Conservation (phyloP, 2,888 invertebrate genomes). For the Luperina testacea region DNA sequence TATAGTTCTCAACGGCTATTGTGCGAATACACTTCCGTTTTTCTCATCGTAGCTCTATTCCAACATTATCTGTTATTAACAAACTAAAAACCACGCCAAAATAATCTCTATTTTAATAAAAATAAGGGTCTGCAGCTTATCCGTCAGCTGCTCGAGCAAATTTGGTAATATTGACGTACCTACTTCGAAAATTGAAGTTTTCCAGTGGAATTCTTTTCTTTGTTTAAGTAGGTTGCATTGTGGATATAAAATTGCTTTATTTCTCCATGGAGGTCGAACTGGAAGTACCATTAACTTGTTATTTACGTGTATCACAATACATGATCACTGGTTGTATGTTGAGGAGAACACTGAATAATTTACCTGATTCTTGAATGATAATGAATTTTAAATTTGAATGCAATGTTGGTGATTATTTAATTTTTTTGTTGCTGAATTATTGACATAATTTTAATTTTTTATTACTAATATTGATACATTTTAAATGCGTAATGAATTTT, state of each 20-base stretch:
- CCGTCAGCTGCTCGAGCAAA: accelerated
- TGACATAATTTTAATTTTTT: too few species aligned
- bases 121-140: background rate
- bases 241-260: constrained; percentile 52
- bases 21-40: constrained; percentile 54
- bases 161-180: constrained; percentile 51
- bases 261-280: constrained; percentile 22
- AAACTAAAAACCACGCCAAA: constrained; percentile 5
- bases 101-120: background rate
- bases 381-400: too few species aligned
- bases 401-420: too few species aligned
- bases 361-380: too few species aligned
- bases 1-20: constrained; percentile 53
- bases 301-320: constrained; percentile 14
- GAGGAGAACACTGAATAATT: background rate
- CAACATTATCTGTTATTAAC: background rate
- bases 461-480: too few species aligned
- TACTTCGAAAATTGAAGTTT: constrained; percentile 61
- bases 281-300: constrained; percentile 14
- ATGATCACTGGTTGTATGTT: background rate
- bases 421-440: too few species aligned
- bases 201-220: constrained; percentile 48
- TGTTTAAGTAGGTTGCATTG: constrained; percentile 53
- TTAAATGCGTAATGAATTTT: too few species aligned
- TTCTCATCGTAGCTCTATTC: constrained; percentile 37